These are phyloP conservation scores for Clarias batrachus DNA, from an alignment of 2,113 vertebrate species.

Conservation along the genomic window DNA sequence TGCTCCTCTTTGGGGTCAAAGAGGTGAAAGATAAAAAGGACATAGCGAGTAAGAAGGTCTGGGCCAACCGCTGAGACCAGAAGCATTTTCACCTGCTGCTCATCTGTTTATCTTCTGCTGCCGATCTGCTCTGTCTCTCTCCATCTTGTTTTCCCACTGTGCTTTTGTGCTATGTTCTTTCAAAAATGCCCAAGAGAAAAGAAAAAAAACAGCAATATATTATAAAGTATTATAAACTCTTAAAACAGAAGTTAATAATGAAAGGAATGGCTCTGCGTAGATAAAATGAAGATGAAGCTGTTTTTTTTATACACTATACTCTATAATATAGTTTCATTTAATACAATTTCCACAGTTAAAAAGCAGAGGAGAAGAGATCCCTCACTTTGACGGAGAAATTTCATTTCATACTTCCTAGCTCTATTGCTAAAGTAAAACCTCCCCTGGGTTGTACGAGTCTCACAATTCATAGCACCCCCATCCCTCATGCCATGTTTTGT, in stretches of 20 bases:
- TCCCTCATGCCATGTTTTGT: background rate
- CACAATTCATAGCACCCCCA: background rate
- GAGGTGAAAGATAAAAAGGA: constrained; percentile 26
- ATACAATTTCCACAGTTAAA: background rate
- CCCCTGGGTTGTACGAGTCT: background rate
- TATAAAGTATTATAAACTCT: background rate
- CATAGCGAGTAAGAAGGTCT: constrained; percentile 26
- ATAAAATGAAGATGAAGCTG: background rate
- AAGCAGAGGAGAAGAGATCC: background rate
- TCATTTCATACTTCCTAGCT: background rate
- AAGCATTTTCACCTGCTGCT: constrained; percentile 30
- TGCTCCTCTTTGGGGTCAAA: constrained; percentile 32
- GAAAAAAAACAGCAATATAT: background rate
- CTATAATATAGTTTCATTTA: background rate
- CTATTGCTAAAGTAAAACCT: background rate
- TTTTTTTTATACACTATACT: background rate
- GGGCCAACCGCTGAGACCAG: constrained; percentile 30
- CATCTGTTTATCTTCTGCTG: constrained; percentile 18
- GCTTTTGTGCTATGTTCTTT: background rate
- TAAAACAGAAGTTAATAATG: background rate
- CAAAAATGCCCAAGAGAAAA: background rate
- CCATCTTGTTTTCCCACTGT: background rate
- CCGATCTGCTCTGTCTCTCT: background rate
- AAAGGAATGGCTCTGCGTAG: background rate
- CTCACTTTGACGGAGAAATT: background rate